These are phyloP conservation scores for Drosophila watanabei DNA, from an alignment of 1,140 invertebrate species.

Conservation along the genomic window DNA sequence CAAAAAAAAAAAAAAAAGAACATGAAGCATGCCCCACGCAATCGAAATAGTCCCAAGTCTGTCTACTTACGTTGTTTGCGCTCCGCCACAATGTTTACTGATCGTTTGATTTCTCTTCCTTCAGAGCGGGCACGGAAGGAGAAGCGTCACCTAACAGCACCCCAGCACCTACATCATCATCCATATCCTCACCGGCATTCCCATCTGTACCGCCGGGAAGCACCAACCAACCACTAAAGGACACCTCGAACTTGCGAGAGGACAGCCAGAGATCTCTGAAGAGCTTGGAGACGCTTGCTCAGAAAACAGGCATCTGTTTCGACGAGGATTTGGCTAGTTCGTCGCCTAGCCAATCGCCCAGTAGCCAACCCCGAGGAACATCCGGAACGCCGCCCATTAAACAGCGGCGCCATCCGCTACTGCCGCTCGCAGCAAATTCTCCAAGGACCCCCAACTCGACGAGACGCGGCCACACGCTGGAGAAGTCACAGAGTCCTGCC, in stretches of 20 bases:
- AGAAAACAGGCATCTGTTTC: conserved; percentile 89
- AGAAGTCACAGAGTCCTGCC: conserved; percentile 85
- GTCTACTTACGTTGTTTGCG: conserved; percentile 14
- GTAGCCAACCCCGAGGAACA: not conserved
- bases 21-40: conserved; percentile 29
- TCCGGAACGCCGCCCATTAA: conserved; percentile 23
- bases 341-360: conserved; percentile 18
- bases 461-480: conserved; percentile 60
- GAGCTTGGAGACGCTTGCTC: conserved; percentile 89
- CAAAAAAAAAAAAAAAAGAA: conserved; percentile 6
- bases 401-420: conserved; percentile 27
- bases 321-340: conserved; percentile 31
- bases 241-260: conserved; percentile 36
- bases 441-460: conserved; percentile 22
- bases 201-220: not conserved
- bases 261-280: conserved; percentile 86
- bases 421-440: conserved; percentile 3
- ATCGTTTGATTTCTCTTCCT: conserved; percentile 12
- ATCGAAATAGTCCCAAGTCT: conserved; percentile 24
- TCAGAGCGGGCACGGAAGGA: conserved; percentile 20
- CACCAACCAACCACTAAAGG: conserved; percentile 6
- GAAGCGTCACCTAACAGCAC: not conserved
- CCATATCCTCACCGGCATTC: not conserved
- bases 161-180: not conserved
- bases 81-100: conserved; percentile 20